Evolutionary conservation across 2,113 vertebrate genomes (phyloP).

Genomic region (Aphyosemion australe): DNA sequence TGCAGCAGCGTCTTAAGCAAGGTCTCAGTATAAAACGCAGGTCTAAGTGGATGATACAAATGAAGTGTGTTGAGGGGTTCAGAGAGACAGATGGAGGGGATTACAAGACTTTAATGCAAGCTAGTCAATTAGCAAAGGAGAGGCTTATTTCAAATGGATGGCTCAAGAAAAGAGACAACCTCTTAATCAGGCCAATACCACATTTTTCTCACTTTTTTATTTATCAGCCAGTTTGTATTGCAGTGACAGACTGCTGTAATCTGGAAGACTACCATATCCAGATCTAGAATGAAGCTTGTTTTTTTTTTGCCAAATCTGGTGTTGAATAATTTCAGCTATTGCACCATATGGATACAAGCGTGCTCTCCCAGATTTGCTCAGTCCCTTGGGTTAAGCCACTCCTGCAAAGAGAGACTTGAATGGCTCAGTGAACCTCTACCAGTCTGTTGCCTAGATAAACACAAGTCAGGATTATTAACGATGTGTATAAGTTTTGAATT

Average conservation of each 20-base stretch:
- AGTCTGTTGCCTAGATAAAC: constrained; percentile 59
- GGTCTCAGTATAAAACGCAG: constrained; percentile 59
- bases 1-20: constrained; percentile 21
- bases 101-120: constrained; percentile 58
- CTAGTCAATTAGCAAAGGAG: constrained; percentile 39
- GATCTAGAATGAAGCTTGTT: constrained; percentile 24
- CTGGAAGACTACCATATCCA: constrained; percentile 11
- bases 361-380: constrained; percentile 57
- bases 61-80: constrained; percentile 49
- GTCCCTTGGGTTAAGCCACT: constrained; percentile 55
- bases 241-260: constrained; percentile 21
- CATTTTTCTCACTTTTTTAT: constrained; percentile 10
- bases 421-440: constrained; percentile 57
- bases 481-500: constrained; percentile 29
- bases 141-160: constrained; percentile 43
- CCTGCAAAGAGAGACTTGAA: constrained; percentile 66
- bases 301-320: constrained; percentile 29
- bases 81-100: constrained; percentile 64
- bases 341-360: constrained; percentile 54
- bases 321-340: constrained; percentile 45
- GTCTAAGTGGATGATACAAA: constrained; percentile 48
- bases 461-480: constrained; percentile 54
- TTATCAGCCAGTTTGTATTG: constrained; percentile 18
- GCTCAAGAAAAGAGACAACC: constrained; percentile 13
- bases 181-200: constrained; percentile 22